A percentile compares a stretch with the other conserved stretches of the same genome.
Conservation (phyloP, 2,888 invertebrate species). For the Penaeus monodon region DNA sequence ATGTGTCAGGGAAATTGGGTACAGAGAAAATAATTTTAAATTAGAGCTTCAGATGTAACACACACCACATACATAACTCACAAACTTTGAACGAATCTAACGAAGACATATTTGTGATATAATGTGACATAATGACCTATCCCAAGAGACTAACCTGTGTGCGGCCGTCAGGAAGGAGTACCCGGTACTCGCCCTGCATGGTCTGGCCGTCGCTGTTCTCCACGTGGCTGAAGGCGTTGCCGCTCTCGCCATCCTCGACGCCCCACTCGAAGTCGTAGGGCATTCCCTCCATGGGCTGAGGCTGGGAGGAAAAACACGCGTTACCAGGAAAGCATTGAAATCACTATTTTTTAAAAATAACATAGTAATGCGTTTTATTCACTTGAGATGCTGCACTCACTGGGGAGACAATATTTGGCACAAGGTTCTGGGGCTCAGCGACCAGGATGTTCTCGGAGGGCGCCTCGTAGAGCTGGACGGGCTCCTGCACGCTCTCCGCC, state of each 20-base stretch:
- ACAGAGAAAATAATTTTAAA: too few species aligned
- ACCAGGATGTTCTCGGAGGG: slow-evolving; percentile 22
- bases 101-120: too few species aligned
- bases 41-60: too few species aligned
- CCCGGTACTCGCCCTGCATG: slow-evolving; percentile 52
- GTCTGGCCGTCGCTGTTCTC: slow-evolving; percentile 47
- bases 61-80: too few species aligned
- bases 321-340: too few species aligned
- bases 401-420: slow-evolving; percentile 13
- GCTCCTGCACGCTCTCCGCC: slow-evolving; percentile 5
- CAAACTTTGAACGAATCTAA: too few species aligned
- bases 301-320: neutral
- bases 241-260: slow-evolving; percentile 34
- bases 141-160: slow-evolving; percentile 35
- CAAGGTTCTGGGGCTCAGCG: slow-evolving; percentile 36
- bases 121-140: too few species aligned
- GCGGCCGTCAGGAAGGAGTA: slow-evolving; percentile 52
- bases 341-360: too few species aligned
- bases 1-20: too few species aligned
- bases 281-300: slow-evolving; percentile 17
- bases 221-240: slow-evolving; percentile 52
- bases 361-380: too few species aligned
- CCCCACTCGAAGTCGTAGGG: slow-evolving; percentile 45
- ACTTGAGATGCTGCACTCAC: slow-evolving; percentile 24
- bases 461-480: slow-evolving; percentile 26